phyloP scores from a whole-genome alignment of 1,140 invertebrate genomes.

The Bombus difficillimus region DNA sequence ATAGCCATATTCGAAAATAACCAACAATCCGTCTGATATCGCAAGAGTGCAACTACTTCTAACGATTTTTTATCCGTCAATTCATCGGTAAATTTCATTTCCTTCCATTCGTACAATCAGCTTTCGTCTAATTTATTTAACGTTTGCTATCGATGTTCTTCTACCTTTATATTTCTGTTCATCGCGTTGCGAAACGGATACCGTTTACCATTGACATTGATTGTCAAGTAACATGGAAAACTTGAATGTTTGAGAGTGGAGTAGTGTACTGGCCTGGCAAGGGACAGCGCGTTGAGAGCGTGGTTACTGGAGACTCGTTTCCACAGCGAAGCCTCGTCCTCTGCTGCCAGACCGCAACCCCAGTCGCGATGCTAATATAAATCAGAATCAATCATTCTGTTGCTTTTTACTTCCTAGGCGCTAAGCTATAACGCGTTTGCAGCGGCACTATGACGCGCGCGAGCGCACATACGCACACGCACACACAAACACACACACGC shows the following conservation, averaged over 20 bases:
- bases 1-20: not conserved
- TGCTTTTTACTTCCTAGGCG: not conserved
- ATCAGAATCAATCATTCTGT: constrained; percentile 58
- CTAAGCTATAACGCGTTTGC: constrained; percentile 32
- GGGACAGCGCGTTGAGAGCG: constrained; percentile 93
- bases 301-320: constrained; percentile 94
- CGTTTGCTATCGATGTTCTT: not conserved
- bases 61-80: not conserved
- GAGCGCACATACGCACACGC: not conserved
- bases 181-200: not conserved
- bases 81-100: not conserved
- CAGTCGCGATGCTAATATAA: constrained; percentile 91
- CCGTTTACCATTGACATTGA: not conserved
- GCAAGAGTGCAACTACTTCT: not conserved
- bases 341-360: constrained; percentile 92
- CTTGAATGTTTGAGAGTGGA: constrained; percentile 43
- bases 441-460: not conserved
- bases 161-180: not conserved
- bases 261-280: constrained; percentile 91
- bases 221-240: not conserved
- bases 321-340: constrained; percentile 90
- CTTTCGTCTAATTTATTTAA: not conserved
- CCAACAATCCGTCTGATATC: not conserved
- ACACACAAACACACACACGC: not conserved
- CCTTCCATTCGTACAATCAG: not conserved